phyloP scores from a whole-genome alignment of 2,113 vertebrate genomes.

The Hippolais icterina region DNA sequence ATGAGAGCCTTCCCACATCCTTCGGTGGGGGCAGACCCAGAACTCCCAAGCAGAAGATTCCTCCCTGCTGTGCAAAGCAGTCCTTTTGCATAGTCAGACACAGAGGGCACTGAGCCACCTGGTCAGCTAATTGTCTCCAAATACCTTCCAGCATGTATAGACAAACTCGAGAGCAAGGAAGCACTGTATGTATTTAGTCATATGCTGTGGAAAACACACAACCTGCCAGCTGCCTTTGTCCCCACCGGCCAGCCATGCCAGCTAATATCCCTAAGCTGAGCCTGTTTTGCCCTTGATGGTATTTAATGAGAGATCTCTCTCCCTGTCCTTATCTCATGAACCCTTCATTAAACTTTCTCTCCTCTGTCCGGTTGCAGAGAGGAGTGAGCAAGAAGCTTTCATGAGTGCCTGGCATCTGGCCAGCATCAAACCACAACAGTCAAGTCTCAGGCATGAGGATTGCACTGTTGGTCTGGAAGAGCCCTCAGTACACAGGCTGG shows the following conservation, averaged over 20 bases:
- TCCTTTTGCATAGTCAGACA: neutral
- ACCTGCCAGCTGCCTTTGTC: neutral
- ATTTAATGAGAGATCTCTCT: neutral
- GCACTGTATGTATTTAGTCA: neutral
- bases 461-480: neutral
- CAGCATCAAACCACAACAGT: neutral
- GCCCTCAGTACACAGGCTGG: fast-evolving
- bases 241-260: fast-evolving
- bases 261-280: neutral
- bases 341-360: neutral
- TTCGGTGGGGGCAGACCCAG: neutral
- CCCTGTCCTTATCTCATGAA: neutral
- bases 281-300: neutral
- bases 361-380: neutral
- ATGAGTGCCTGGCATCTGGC: neutral
- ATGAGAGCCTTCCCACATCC: neutral
- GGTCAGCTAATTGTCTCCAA: neutral
- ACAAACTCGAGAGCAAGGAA: neutral
- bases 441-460: neutral
- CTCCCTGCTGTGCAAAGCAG: neutral
- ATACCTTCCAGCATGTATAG: neutral
- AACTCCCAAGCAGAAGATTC: neutral
- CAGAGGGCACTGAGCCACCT: neutral
- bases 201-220: neutral
- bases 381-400: neutral